Evolutionary conservation across 2,797 vertebrate genomes (phyloP).

Genomic region (Alectoris magna): DNA sequence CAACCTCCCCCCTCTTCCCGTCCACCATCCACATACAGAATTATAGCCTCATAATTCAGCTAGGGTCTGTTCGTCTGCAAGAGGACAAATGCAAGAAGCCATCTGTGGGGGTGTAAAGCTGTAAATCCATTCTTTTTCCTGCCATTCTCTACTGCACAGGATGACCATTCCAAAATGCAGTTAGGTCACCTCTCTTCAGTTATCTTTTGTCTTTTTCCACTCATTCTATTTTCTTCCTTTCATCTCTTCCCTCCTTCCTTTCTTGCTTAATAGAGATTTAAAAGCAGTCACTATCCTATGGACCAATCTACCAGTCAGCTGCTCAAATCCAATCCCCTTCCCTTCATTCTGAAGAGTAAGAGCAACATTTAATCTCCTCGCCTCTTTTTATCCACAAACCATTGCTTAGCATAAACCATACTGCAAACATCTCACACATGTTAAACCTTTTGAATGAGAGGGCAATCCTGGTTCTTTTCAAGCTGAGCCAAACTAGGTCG

Average conservation of each 20-base stretch:
- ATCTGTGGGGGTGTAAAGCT: not conserved
- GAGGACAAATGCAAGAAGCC: not conserved
- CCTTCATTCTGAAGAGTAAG: not conserved
- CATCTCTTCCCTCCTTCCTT: not conserved
- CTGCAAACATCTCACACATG: not conserved
- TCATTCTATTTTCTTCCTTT: not conserved
- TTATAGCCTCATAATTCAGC: conserved; percentile 69
- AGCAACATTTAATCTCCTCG: not conserved
- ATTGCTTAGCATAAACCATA: not conserved
- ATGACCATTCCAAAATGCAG: not conserved
- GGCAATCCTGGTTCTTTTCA: not conserved
- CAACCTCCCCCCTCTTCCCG: not conserved
- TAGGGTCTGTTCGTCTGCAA: conserved; percentile 61
- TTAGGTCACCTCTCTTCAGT: not conserved
- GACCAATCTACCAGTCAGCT: not conserved
- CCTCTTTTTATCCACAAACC: not conserved
- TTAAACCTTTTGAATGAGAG: not conserved
- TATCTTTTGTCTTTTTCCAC: not conserved
- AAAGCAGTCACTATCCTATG: not conserved
- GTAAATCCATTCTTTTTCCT: conserved; percentile 10
- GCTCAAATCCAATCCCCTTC: not conserved
- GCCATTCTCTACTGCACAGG: not conserved
- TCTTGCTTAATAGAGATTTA: not conserved
- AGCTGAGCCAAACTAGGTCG: not conserved
- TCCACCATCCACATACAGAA: conserved; percentile 40